Percentiles rank a stretch among this genome's conserved stretches.
Conservation (phyloP, 2,797 vertebrate species). For the Anguilla pacifica region DNA sequence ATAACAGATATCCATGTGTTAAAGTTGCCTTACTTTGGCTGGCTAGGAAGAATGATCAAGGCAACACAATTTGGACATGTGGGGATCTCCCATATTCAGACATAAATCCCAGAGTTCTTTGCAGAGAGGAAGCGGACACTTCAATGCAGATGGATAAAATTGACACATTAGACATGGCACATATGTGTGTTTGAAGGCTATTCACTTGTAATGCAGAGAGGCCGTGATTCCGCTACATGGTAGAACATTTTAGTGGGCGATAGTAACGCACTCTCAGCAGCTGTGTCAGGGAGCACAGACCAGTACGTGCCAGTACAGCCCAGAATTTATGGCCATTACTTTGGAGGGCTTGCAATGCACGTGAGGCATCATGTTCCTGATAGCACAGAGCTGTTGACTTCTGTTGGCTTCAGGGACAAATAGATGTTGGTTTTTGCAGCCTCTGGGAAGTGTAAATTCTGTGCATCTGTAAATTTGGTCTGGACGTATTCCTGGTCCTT, state of each 20-base stretch:
- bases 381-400: neutral
- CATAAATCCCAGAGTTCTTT: neutral
- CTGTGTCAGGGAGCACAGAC: neutral
- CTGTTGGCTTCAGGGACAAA: neutral
- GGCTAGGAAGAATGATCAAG: neutral
- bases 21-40: neutral
- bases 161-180: neutral
- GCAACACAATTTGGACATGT: neutral
- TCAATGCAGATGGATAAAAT: neutral
- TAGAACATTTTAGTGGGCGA: neutral
- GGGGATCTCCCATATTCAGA: neutral
- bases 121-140: neutral
- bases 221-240: too few species aligned
- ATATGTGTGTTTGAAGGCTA: neutral
- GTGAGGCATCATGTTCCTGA: neutral
- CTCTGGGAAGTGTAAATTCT: constrained; percentile 24
- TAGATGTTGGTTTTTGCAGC: constrained; percentile 16
- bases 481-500: neutral
- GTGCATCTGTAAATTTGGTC: neutral
- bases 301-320: neutral
- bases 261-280: neutral
- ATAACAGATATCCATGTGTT: neutral
- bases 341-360: neutral
- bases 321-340: neutral
- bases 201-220: neutral